These are phyloP conservation scores for Thunnus maccoyii DNA, from an alignment of 2,113 vertebrate species.

Conservation along the genomic window DNA sequence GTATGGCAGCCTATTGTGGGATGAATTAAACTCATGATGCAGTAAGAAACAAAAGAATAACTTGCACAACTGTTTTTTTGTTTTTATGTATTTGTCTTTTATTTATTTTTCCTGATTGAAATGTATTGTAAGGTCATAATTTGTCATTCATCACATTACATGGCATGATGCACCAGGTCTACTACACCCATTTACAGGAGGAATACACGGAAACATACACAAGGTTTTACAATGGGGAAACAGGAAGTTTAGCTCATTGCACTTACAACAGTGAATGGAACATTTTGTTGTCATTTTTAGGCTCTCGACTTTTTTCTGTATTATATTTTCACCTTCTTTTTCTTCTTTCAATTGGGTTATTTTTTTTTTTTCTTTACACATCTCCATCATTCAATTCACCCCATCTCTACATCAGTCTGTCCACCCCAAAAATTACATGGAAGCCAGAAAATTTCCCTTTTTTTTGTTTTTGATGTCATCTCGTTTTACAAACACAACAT, in stretches of 20 bases:
- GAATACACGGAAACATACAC: constrained; percentile 96
- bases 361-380: constrained; percentile 56
- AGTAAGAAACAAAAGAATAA: not conserved
- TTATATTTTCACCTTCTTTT: constrained; percentile 64
- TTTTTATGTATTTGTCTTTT: constrained; percentile 76
- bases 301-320: constrained; percentile 78
- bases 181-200: constrained; percentile 96
- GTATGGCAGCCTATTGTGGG: too few species aligned
- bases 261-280: constrained; percentile 92
- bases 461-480: constrained; percentile 69
- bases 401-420: constrained; percentile 37
- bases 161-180: constrained; percentile 92
- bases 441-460: constrained; percentile 75
- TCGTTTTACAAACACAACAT: constrained; percentile 87
- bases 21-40: too few species aligned
- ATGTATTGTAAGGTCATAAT: constrained; percentile 93
- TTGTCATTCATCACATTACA: constrained; percentile 95
- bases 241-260: constrained; percentile 92
- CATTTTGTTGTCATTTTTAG: constrained; percentile 79
- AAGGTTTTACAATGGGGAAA: constrained; percentile 93
- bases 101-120: constrained; percentile 90
- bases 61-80: not conserved
- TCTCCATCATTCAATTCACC: constrained; percentile 65
- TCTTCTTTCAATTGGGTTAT: constrained; percentile 60
- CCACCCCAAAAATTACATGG: constrained; percentile 75